Evolutionary conservation across 1,140 invertebrate species (phyloP).

Genomic region (Onthophagus taurus): DNA sequence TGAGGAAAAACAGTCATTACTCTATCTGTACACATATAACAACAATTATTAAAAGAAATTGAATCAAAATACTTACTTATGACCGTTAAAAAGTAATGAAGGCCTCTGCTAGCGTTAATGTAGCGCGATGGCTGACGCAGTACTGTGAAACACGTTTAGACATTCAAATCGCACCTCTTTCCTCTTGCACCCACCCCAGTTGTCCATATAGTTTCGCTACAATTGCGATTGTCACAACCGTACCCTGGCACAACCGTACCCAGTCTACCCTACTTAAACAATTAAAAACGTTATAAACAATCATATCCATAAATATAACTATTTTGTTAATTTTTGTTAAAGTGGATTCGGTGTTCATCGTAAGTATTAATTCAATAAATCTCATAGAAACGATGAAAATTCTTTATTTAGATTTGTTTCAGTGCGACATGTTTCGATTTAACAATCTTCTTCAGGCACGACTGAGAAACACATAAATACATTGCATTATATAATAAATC

Average conservation of each 20-base stretch:
- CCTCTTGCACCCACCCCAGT: not conserved
- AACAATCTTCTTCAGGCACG: too few relatives aligned
- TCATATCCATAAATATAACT: too few relatives aligned
- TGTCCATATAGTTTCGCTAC: not conserved
- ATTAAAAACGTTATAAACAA: too few relatives aligned
- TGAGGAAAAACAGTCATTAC: constrained; percentile 1
- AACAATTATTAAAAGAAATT: constrained; percentile 8
- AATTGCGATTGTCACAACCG: not conserved
- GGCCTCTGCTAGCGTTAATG: constrained; percentile 1
- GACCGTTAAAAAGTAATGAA: constrained; percentile 1
- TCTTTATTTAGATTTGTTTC: too few relatives aligned
- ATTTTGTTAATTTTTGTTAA: too few relatives aligned
- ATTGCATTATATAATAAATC: too few relatives aligned
- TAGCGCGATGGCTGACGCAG: not conserved
- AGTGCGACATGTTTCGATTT: too few relatives aligned
- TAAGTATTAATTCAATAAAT: too few relatives aligned
- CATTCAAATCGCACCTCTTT: not conserved
- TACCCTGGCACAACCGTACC: not conserved
- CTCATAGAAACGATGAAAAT: too few relatives aligned
- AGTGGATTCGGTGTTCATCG: too few relatives aligned
- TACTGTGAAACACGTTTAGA: too few relatives aligned
- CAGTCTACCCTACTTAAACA: constrained; percentile 1
- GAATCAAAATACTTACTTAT: constrained; percentile 10
- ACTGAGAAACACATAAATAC: too few relatives aligned
- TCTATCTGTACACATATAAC: not conserved